Conservation (phyloP, 2,888 invertebrate genomes). For the Tenodera sinensis region DNA sequence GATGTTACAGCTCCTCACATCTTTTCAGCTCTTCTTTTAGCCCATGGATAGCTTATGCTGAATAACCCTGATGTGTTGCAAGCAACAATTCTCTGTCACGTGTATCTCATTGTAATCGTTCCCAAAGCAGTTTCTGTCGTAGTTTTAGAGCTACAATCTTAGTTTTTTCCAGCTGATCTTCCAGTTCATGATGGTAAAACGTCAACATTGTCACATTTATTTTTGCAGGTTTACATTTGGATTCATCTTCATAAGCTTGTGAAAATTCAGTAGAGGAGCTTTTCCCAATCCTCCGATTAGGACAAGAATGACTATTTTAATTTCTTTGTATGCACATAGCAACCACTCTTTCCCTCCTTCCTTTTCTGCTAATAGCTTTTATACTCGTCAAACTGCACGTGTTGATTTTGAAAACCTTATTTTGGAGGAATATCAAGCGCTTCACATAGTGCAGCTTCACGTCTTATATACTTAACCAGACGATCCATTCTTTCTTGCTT, state of each 20-base stretch:
- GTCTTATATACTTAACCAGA: too few relatives aligned
- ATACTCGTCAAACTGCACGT: background rate
- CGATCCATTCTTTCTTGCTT: too few relatives aligned
- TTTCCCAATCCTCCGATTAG: conserved; percentile 12
- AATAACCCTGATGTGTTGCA: conserved; percentile 57
- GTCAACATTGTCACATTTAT: conserved; percentile 55
- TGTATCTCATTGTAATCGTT: conserved; percentile 65
- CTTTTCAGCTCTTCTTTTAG: conserved; percentile 67
- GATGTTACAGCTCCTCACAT: conserved; percentile 70
- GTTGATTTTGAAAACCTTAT: background rate
- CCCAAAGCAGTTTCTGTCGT: conserved; percentile 68
- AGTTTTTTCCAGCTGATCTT: conserved; percentile 55
- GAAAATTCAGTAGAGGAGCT: conserved; percentile 43
- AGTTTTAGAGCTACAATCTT: conserved; percentile 57
- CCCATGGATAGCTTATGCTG: conserved; percentile 54
- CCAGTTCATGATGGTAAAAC: conserved; percentile 54
- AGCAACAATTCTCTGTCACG: conserved; percentile 61
- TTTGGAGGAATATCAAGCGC: background rate
- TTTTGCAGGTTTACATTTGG: conserved; percentile 55
- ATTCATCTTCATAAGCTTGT: conserved; percentile 41
- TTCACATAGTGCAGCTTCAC: background rate
- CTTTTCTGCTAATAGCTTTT: background rate
- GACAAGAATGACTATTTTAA: background rate
- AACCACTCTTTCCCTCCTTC: background rate
- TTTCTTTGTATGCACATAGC: background rate